Evolutionary conservation across 2,797 vertebrate species (phyloP).

Genomic region (Vultur gryphus): DNA sequence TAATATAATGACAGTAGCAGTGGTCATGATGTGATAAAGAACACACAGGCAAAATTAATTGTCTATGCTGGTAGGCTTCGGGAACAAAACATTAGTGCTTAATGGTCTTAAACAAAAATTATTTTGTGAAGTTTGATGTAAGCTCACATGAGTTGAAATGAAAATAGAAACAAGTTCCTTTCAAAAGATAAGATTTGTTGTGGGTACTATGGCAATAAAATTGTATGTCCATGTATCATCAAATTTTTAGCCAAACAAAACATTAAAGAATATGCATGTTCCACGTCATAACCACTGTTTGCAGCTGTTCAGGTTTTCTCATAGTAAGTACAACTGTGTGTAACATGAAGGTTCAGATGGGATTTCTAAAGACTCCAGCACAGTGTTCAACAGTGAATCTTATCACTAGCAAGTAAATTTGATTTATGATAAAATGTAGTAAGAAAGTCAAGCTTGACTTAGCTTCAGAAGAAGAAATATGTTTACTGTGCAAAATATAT

Average conservation of each 20-base stretch:
- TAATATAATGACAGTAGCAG: not conserved
- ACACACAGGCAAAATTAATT: not conserved
- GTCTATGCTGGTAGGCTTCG: not conserved
- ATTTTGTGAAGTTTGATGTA: not conserved
- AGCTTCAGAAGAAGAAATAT: not conserved
- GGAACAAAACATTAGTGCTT: not conserved
- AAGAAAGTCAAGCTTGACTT: not conserved
- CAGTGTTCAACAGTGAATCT: not conserved
- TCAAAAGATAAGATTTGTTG: not conserved
- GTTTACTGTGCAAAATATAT: not conserved
- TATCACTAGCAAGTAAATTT: not conserved
- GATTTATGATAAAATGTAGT: not conserved
- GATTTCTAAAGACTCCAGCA: not conserved
- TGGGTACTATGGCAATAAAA: not conserved
- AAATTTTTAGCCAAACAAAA: not conserved
- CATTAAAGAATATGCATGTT: not conserved
- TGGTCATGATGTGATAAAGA: not conserved
- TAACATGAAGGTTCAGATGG: not conserved
- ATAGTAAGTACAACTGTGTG: not conserved
- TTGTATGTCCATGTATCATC: not conserved
- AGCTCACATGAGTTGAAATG: not conserved
- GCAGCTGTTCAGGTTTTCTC: not conserved
- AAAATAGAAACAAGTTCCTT: not conserved
- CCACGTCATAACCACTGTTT: not conserved
- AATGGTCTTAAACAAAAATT: not conserved